Evolutionary conservation across 2,113 vertebrate species (phyloP).

Genomic region (Ifrita kowaldi): DNA sequence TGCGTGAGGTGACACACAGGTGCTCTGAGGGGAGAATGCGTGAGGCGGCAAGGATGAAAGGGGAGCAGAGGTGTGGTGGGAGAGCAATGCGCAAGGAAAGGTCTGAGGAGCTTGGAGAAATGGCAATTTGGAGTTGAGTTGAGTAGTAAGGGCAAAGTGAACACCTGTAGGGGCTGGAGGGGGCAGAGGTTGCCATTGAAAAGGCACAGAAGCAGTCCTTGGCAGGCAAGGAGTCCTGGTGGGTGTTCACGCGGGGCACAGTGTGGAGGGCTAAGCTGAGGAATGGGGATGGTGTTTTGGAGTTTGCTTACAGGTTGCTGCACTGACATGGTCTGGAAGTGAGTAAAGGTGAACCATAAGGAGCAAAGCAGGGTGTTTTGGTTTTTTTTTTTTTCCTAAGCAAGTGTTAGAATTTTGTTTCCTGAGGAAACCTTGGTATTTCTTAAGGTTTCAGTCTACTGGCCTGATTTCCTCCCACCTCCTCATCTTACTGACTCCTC

Average conservation of each 20-base stretch:
- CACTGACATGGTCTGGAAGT: not conserved
- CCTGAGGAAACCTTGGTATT: not conserved
- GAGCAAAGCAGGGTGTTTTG: not conserved
- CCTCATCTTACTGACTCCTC: not conserved
- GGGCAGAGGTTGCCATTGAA: fast-evolving
- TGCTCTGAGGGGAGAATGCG: not conserved
- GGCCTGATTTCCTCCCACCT: not conserved
- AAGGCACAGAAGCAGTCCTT: fast-evolving
- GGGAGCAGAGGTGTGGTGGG: not conserved
- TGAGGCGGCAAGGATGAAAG: fast-evolving
- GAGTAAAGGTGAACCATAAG: not conserved
- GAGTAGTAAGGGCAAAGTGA: not conserved
- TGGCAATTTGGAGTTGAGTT: not conserved
- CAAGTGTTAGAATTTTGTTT: not conserved
- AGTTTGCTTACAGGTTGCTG: not conserved
- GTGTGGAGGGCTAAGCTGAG: not conserved
- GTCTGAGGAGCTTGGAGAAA: not conserved
- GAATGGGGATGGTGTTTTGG: too few species aligned
- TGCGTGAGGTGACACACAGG: fast-evolving
- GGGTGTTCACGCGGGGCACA: fast-evolving
- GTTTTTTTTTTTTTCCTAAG: not conserved
- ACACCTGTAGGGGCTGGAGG: not conserved
- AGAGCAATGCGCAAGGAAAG: not conserved
- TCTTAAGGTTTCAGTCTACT: not conserved
- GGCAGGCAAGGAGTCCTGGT: not conserved